These are phyloP conservation scores for Geodia barretti DNA, from an alignment of 37 sponge, comb jelly and placozoan genomes.

Conservation along the genomic window DNA sequence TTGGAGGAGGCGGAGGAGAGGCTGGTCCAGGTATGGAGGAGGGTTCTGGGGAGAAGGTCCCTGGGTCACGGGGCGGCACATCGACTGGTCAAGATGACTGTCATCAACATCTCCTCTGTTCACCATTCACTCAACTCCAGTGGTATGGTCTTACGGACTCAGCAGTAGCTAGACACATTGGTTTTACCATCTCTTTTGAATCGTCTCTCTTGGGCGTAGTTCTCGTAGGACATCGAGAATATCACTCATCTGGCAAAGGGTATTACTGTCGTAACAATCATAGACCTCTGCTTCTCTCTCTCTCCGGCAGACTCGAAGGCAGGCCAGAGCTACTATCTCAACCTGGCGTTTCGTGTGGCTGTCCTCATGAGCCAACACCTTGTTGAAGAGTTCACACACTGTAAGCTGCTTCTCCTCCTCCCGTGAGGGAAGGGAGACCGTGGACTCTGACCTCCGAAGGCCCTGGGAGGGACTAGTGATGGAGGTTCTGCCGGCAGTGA, in stretches of 20 bases:
- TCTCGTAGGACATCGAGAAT: too few relatives aligned
- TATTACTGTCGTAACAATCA: too few relatives aligned
- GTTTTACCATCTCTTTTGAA: neutral
- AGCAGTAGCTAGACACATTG: neutral
- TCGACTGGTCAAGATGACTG: constrained; percentile 57
- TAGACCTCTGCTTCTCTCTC: neutral
- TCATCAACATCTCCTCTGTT: constrained; percentile 65
- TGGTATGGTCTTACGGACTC: constrained; percentile 3
- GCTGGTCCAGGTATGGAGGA: constrained; percentile 14
- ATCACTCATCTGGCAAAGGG: too few relatives aligned
- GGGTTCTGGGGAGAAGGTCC: neutral
- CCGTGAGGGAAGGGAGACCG: too few relatives aligned
- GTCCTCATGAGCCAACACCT: neutral
- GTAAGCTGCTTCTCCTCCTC: too few relatives aligned
- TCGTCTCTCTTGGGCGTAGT: neutral
- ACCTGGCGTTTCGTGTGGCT: neutral
- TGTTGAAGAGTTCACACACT: too few relatives aligned
- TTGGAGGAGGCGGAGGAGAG: constrained; percentile 8
- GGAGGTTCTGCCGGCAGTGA: constrained; percentile 37
- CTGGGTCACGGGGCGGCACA: constrained; percentile 4
- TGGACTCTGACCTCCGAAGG: neutral
- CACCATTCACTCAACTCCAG: constrained; percentile 56
- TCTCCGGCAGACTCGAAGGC: neutral
- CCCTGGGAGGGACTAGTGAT: neutral
- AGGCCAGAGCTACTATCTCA: neutral